A percentile compares a stretch with the other conserved stretches of the same genome.
These are phyloP conservation scores for Tyrophagus putrescentiae DNA, from an alignment of 1,140 invertebrate species.

Conservation along the genomic window DNA sequence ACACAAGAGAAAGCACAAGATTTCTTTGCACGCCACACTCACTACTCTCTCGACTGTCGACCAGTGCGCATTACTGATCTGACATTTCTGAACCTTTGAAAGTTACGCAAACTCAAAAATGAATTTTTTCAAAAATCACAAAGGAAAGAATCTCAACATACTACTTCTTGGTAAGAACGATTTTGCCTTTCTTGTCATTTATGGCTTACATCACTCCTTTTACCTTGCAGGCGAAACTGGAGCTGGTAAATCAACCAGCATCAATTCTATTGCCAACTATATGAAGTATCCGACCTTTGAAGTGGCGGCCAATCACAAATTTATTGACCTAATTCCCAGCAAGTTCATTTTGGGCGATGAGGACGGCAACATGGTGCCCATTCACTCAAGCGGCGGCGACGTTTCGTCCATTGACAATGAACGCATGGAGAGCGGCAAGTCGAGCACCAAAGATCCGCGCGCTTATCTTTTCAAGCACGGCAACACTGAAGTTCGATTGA, in stretches of 20 bases:
- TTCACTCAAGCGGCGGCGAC: neutral
- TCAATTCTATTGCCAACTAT: neutral
- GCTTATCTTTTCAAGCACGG: conserved; percentile 23
- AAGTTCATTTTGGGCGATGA: neutral
- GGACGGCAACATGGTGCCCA: neutral
- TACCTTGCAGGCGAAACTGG: no score
- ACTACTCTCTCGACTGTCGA: no score
- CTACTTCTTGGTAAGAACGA: no score
- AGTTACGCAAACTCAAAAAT: no score
- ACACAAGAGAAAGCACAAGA: no score
- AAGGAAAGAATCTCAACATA: no score
- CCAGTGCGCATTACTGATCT: no score
- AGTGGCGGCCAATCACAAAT: neutral
- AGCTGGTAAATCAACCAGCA: neutral
- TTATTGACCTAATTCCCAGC: neutral
- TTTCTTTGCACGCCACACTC: no score
- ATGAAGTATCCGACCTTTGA: neutral
- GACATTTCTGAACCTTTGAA: no score
- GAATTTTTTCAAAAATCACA: no score
- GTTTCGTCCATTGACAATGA: neutral
- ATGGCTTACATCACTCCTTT: no score
- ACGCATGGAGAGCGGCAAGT: neutral
- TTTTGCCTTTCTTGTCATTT: no score
- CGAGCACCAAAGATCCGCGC: conserved; percentile 6
- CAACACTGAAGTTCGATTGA: conserved; percentile 24